Percentiles rank a stretch among this genome's conserved stretches.
Conservation (phyloP, 2,797 vertebrate species). For the Buphagus erythrorhynchus region DNA sequence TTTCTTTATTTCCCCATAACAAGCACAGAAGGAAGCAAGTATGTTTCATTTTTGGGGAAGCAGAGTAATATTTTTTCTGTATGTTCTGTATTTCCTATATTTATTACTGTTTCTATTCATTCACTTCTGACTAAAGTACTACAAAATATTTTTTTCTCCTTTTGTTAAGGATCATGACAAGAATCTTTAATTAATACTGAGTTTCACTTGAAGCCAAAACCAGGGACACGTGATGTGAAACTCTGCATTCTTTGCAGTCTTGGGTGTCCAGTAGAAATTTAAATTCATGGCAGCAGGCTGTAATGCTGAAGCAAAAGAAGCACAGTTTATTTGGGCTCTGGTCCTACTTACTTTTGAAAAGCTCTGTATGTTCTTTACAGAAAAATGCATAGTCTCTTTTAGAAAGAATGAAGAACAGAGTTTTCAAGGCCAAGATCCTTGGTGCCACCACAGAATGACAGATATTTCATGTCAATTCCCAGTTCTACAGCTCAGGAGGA, state of each 20-base stretch:
- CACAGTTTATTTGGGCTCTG: not conserved
- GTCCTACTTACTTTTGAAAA: not conserved
- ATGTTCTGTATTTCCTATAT: not conserved
- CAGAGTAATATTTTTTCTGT: not conserved
- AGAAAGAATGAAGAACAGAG: not conserved
- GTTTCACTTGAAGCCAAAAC: not conserved
- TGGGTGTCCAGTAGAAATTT: not conserved
- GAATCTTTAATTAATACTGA: not conserved
- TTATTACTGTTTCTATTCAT: not conserved
- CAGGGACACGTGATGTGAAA: not conserved
- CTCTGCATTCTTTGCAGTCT: not conserved
- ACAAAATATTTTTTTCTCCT: not conserved
- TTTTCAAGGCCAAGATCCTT: not conserved
- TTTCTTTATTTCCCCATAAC: not conserved
- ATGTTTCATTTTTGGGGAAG: not conserved
- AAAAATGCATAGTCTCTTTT: not conserved
- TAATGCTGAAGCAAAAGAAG: not conserved
- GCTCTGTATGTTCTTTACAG: not conserved
- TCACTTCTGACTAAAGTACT: not conserved
- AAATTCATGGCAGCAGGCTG: not conserved
- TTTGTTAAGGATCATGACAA: not conserved
- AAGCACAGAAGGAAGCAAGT: not conserved
- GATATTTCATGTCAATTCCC: not conserved
- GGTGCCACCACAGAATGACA: not conserved
- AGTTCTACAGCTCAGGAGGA: not conserved